Percentiles rank a stretch among this genome's conserved stretches.
These are phyloP conservation scores for Brachionus plicatilis DNA, from an alignment of 1,140 invertebrate genomes.

Conservation along the genomic window DNA sequence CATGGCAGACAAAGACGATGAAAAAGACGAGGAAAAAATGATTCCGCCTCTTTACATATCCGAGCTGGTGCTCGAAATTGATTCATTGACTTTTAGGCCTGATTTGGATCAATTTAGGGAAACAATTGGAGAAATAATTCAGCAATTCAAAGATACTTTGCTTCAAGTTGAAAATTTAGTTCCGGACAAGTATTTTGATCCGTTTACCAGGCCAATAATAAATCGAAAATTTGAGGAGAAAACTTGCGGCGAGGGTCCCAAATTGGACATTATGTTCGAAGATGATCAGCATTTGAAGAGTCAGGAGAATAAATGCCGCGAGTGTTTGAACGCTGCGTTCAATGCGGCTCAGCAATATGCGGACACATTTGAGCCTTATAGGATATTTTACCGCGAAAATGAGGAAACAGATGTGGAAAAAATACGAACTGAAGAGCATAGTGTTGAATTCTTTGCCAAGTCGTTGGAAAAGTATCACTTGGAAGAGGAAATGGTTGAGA, in stretches of 20 bases:
- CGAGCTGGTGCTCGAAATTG: conserved; percentile 54
- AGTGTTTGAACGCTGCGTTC: conserved; percentile 62
- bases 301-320: conserved; percentile 56
- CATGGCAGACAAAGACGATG: conserved; percentile 47
- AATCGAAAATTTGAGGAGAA: conserved; percentile 67
- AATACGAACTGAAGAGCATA: conserved; percentile 55
- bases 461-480: conserved; percentile 51
- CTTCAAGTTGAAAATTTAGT: conserved; percentile 54
- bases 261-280: conserved; percentile 63
- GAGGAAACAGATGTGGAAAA: conserved; percentile 60
- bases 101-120: conserved; percentile 53
- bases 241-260: conserved; percentile 64
- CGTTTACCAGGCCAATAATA: conserved; percentile 64
- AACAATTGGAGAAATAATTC: conserved; percentile 44
- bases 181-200: conserved; percentile 55
- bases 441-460: conserved; percentile 43
- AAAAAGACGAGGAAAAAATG: conserved; percentile 39
- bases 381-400: conserved; percentile 67
- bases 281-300: conserved; percentile 62
- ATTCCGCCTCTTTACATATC: conserved; percentile 49
- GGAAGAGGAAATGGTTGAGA: conserved; percentile 55
- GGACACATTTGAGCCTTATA: conserved; percentile 63
- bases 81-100: conserved; percentile 52
- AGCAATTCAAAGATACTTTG: conserved; percentile 46
- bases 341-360: conserved; percentile 63